Evolutionary conservation across 2,797 vertebrate species (phyloP).

Genomic region (Synaphobranchus kaupii): DNA sequence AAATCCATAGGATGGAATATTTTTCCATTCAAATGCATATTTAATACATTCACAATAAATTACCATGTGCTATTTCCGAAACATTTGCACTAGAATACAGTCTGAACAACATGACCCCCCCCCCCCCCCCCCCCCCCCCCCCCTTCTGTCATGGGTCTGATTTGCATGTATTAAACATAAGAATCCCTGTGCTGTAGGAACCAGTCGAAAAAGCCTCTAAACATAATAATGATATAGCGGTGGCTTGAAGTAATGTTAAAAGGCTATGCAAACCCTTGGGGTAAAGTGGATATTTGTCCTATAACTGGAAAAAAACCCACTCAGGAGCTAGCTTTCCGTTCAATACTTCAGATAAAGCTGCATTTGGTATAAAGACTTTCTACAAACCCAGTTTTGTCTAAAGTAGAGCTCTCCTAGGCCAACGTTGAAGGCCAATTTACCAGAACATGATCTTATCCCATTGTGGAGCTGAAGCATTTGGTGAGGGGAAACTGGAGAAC

Average conservation of each 20-base stretch:
- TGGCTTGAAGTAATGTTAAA: not conserved
- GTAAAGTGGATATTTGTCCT: not conserved
- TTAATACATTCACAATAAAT: not conserved
- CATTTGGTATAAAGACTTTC: not conserved
- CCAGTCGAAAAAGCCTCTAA: not conserved
- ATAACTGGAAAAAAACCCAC: too few relatives aligned
- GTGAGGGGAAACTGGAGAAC: not conserved
- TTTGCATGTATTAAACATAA: not conserved
- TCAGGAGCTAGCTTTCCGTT: too few relatives aligned
- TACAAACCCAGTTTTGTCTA: conserved; percentile 11
- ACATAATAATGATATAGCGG: not conserved
- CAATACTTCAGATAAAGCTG: not conserved
- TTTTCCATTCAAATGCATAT: not conserved
- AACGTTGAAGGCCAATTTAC: not conserved
- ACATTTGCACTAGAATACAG: not conserved
- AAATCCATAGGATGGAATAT: not conserved
- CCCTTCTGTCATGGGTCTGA: not conserved
- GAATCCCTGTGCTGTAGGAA: not conserved
- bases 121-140: not conserved
- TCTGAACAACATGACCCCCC: not conserved
- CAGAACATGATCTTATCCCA: not conserved
- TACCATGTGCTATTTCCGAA: not conserved
- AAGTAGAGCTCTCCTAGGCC: not conserved
- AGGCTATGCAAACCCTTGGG: not conserved
- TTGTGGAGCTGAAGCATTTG: not conserved